Conservation (phyloP, 2,888 invertebrate genomes). For the Lasius fuliginosus region DNA sequence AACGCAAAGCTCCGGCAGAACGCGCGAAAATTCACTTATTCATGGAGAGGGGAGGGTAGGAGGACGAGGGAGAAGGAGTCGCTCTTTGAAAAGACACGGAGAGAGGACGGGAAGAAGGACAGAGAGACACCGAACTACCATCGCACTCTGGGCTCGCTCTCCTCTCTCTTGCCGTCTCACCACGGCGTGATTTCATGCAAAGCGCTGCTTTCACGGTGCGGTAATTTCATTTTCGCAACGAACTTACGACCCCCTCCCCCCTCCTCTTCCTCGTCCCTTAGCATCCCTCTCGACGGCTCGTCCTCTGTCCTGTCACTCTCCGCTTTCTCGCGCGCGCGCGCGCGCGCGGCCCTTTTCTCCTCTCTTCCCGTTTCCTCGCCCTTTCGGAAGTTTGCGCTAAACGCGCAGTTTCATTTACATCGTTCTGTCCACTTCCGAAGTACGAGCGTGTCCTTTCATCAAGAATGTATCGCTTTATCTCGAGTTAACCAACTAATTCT, state of each 20-base stretch:
- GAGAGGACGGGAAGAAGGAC: constrained; percentile 45
- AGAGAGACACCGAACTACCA: constrained; percentile 26
- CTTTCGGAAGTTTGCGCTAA: constrained; percentile 66
- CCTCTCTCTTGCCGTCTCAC: constrained; percentile 37
- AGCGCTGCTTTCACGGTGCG: constrained; percentile 81
- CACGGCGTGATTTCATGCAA: constrained; percentile 78
- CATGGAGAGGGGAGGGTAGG: constrained; percentile 43
- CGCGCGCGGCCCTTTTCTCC: constrained; percentile 1
- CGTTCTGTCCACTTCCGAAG: constrained; percentile 57
- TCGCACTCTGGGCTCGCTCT: constrained; percentile 29
- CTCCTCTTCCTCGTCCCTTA: neutral
- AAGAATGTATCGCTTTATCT: neutral
- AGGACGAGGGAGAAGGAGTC: constrained; percentile 33
- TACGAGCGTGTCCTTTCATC: constrained; percentile 16
- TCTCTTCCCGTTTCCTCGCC: constrained; percentile 8
- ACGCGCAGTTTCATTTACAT: constrained; percentile 76
- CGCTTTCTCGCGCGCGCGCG: constrained; percentile 23
- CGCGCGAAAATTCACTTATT: constrained; percentile 79
- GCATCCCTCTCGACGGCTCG: constrained; percentile 41
- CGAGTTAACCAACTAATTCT: constrained; percentile 7
- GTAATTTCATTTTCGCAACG: constrained; percentile 82
- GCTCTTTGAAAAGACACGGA: constrained; percentile 36
- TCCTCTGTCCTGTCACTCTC: constrained; percentile 65
- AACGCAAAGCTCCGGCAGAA: constrained; percentile 64
- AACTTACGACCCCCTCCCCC: constrained; percentile 74